phyloP scores from a whole-genome alignment of 2,113 vertebrate genomes.

The Lycaon pictus region DNA sequence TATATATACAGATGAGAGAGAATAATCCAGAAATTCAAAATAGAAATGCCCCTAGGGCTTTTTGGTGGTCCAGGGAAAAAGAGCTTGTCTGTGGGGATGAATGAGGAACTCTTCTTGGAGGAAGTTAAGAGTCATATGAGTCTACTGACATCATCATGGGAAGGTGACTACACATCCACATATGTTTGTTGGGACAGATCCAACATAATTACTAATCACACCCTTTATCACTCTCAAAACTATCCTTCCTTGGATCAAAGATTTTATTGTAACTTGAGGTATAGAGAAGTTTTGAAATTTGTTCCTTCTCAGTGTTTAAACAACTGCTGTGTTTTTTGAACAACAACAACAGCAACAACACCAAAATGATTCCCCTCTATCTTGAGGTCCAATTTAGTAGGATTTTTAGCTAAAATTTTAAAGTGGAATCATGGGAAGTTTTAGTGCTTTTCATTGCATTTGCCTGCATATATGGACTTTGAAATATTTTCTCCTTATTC shows the following conservation, averaged over 20 bases:
- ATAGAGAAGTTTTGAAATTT: neutral
- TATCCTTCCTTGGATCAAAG: neutral
- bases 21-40: neutral
- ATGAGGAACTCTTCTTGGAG: neutral
- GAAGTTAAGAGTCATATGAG: neutral
- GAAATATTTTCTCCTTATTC: constrained; percentile 26
- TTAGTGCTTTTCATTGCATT: constrained; percentile 36
- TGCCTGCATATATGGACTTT: constrained; percentile 50
- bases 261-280: neutral
- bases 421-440: constrained; percentile 31
- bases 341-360: neutral
- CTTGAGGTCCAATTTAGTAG: neutral
- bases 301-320: neutral
- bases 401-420: constrained; percentile 35
- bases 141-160: neutral
- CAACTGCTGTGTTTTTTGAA: neutral
- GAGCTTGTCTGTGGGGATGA: neutral
- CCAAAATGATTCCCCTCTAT: neutral
- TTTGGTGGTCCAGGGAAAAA: neutral
- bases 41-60: neutral
- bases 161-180: neutral
- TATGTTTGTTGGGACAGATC: neutral
- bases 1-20: neutral
- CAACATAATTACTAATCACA: neutral
- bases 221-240: neutral